Percentiles rank a stretch among this genome's conserved stretches.
These are phyloP conservation scores for Tangachromis dhanisi DNA, from an alignment of 2,113 vertebrate genomes.

Conservation along the genomic window DNA sequence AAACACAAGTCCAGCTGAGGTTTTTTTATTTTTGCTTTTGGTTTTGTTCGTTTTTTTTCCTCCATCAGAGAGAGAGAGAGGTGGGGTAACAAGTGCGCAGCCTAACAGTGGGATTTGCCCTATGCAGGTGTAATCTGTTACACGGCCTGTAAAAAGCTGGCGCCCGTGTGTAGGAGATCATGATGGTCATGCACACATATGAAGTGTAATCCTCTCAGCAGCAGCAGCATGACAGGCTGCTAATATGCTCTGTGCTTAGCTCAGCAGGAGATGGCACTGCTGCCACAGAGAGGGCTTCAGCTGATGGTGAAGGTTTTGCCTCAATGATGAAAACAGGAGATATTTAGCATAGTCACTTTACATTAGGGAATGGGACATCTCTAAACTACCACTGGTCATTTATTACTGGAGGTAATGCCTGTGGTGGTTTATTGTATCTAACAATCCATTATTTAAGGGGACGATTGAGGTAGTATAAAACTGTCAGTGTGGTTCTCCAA, in stretches of 20 bases:
- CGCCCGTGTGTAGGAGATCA: neutral
- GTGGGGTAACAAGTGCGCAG: neutral
- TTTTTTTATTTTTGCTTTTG: neutral
- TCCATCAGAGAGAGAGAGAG: neutral
- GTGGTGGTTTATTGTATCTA: neutral
- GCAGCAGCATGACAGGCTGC: conserved; percentile 14
- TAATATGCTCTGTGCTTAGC: conserved; percentile 47
- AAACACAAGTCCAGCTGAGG: neutral
- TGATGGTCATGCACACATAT: neutral
- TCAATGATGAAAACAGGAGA: neutral
- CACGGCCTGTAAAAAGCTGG: neutral
- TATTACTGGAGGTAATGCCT: neutral
- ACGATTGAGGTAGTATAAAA: neutral
- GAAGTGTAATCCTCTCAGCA: conserved; percentile 43
- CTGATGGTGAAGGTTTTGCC: neutral
- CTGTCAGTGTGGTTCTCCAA: neutral
- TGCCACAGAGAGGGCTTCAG: neutral
- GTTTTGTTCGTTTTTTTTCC: neutral
- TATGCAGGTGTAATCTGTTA: neutral
- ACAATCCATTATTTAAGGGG: neutral
- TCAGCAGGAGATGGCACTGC: conserved; percentile 62
- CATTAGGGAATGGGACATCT: neutral
- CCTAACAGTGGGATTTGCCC: neutral
- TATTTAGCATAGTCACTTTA: neutral
- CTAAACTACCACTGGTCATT: neutral